Conservation (phyloP, 2,888 invertebrate genomes). For the Apamea monoglypha region DNA sequence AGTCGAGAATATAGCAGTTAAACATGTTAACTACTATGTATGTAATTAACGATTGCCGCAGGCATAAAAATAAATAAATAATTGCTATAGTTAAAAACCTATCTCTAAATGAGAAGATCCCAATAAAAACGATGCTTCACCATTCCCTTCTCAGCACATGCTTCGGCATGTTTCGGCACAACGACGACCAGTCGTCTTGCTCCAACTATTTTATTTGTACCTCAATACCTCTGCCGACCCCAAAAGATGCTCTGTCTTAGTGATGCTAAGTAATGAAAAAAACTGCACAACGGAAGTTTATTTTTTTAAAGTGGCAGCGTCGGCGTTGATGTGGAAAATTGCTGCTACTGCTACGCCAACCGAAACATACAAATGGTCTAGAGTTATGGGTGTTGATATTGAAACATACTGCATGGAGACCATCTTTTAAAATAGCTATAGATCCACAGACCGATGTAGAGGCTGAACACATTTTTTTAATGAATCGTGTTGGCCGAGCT, state of each 20-base stretch:
- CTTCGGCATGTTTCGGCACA: too few species aligned
- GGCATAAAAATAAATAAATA: background rate
- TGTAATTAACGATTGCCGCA: background rate
- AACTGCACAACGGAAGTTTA: conserved; percentile 44
- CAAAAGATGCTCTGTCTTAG: background rate
- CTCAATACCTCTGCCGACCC: conserved; percentile 2
- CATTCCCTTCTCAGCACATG: too few species aligned
- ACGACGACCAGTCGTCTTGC: background rate
- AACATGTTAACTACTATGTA: background rate
- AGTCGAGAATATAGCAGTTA: background rate
- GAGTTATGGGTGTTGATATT: conserved; percentile 31
- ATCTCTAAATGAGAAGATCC: background rate
- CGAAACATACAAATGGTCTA: conserved; percentile 29
- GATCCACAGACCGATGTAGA: background rate
- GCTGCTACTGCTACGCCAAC: conserved; percentile 26
- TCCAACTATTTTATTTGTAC: background rate
- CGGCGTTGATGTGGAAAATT: conserved; percentile 50
- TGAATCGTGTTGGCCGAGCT: too few species aligned
- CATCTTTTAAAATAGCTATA: background rate
- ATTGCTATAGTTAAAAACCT: background rate
- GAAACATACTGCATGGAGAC: conserved; percentile 22
- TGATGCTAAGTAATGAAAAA: conserved; percentile 22
- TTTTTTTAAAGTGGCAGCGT: conserved; percentile 24
- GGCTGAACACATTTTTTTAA: background rate
- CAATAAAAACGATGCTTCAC: background rate